Percentiles rank a stretch among this genome's conserved stretches.
Evolutionary conservation across 1,140 invertebrate genomes (phyloP).

Genomic region (Popillia japonica): DNA sequence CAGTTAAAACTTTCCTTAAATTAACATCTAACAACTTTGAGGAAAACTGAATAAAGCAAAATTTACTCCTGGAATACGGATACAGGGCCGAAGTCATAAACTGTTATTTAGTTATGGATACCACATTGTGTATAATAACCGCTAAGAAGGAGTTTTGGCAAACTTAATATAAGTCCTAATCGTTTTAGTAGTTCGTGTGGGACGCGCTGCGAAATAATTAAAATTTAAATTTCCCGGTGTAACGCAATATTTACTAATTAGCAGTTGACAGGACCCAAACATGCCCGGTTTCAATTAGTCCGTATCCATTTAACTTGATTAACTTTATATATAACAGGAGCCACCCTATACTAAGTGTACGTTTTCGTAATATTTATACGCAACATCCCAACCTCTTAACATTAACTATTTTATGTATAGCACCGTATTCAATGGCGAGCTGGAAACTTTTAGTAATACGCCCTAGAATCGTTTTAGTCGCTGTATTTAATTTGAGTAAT

Average conservation of each 20-base stretch:
- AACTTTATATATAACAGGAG: background rate
- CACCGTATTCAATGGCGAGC: background rate
- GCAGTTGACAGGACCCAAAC: conserved; percentile 18
- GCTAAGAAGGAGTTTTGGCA: background rate
- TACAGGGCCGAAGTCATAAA: conserved; percentile 4
- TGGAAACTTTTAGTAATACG: background rate
- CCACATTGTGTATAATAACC: conserved; percentile 10
- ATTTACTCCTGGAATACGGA: background rate
- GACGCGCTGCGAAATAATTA: background rate
- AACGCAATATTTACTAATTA: conserved; percentile 27
- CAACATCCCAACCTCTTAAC: background rate
- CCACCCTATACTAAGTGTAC: background rate
- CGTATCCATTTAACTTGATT: conserved; percentile 6
- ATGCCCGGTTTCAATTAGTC: conserved; percentile 26
- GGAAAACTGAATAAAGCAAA: background rate
- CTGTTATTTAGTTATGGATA: conserved; percentile 15
- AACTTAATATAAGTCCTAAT: conserved; percentile 15
- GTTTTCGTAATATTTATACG: background rate
- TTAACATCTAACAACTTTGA: background rate
- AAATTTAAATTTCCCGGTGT: conserved; percentile 24
- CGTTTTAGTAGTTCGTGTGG: conserved; percentile 17
- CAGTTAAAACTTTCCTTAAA: background rate
- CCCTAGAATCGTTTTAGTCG: background rate
- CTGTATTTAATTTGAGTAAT: background rate
- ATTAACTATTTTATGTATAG: too few species aligned